A percentile compares a stretch with the other conserved stretches of the same genome.
These are phyloP conservation scores for Caerostris darwini DNA, from an alignment of 1,140 invertebrate species.

Conservation along the genomic window DNA sequence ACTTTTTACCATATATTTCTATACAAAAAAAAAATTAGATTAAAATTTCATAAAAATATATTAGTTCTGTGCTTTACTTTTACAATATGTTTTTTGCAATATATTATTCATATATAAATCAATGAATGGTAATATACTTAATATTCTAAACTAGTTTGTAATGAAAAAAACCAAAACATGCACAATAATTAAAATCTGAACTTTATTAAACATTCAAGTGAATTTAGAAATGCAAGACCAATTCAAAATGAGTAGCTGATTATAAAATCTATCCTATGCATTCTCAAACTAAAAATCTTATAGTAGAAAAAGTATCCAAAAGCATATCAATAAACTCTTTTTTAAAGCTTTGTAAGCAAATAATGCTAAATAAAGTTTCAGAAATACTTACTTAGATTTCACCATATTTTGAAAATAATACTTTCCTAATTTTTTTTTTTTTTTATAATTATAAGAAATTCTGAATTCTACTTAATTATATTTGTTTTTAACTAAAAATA, in stretches of 20 bases:
- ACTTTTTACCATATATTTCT: too few relatives aligned
- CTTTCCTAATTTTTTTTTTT: too few relatives aligned
- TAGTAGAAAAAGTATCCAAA: background rate
- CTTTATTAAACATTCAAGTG: conserved; percentile 3
- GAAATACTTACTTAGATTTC: background rate
- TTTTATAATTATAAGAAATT: too few relatives aligned
- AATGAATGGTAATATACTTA: background rate
- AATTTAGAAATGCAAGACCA: conserved; percentile 1
- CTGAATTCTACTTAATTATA: too few relatives aligned
- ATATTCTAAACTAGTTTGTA: background rate
- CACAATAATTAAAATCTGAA: background rate
- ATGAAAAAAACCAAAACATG: conserved; percentile 1
- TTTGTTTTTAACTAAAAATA: too few relatives aligned
- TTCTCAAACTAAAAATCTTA: conserved; percentile 33
- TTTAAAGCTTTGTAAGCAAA: background rate
- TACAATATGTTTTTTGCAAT: too few relatives aligned
- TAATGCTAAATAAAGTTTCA: background rate
- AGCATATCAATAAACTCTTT: conserved; percentile 5
- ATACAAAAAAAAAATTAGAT: too few relatives aligned
- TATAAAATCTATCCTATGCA: conserved; percentile 30
- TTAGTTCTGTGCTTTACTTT: too few relatives aligned
- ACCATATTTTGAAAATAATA: too few relatives aligned
- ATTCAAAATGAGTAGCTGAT: background rate
- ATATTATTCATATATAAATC: too few relatives aligned
- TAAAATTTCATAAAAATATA: too few relatives aligned